These are phyloP conservation scores for Tenthredo distinguenda DNA, from an alignment of 2,888 invertebrate species.

Conservation along the genomic window DNA sequence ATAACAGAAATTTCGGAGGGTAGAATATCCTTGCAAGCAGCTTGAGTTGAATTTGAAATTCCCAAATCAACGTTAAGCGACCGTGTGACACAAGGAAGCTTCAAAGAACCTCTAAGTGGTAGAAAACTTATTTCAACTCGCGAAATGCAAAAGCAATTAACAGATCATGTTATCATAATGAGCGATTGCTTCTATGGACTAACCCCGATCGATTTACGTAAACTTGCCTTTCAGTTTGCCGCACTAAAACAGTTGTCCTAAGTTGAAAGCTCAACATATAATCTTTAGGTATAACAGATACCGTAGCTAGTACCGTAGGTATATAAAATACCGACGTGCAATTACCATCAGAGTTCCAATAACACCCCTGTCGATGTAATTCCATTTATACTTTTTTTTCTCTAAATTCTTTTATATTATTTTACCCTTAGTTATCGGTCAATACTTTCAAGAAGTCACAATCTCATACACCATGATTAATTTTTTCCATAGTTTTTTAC, in stretches of 20 bases:
- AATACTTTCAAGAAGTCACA: too few relatives aligned
- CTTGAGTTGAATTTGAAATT: slow-evolving; percentile 45
- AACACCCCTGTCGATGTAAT: too few relatives aligned
- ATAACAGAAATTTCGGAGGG: slow-evolving; percentile 11
- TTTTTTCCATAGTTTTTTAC: too few relatives aligned
- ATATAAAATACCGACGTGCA: too few relatives aligned
- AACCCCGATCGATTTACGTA: slow-evolving; percentile 54
- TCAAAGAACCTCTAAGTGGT: slow-evolving; percentile 35
- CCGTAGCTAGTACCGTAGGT: too few relatives aligned
- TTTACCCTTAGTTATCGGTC: too few relatives aligned
- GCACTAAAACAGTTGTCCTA: slow-evolving; percentile 56
- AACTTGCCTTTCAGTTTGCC: slow-evolving; percentile 54
- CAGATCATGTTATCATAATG: slow-evolving; percentile 60
- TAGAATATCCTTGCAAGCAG: slow-evolving; percentile 41
- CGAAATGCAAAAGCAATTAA: slow-evolving; percentile 61
- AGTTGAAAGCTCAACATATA: too few relatives aligned
- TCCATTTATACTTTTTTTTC: too few relatives aligned
- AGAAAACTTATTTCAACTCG: slow-evolving; percentile 59
- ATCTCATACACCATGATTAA: too few relatives aligned
- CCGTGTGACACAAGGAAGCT: slow-evolving; percentile 6
- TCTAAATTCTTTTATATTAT: too few relatives aligned
- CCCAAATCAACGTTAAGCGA: slow-evolving; percentile 29
- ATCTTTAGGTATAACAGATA: too few relatives aligned
- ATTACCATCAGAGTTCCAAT: too few relatives aligned
- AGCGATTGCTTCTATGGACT: slow-evolving; percentile 60